phyloP scores from a whole-genome alignment of 2,888 invertebrate genomes.

The Erebia ligea region DNA sequence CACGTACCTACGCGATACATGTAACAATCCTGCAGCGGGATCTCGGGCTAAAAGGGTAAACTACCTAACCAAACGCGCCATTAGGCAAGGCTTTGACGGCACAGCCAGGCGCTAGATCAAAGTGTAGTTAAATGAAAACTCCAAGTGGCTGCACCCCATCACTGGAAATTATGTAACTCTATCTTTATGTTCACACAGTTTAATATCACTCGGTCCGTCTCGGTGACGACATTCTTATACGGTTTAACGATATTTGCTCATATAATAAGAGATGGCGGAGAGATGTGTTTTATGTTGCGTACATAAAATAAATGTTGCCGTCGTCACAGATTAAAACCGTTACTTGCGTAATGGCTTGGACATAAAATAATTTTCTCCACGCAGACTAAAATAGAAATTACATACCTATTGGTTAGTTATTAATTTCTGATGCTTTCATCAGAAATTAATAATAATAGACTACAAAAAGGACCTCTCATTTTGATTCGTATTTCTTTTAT shows the following conservation, averaged over 20 bases:
- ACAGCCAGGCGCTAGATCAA: constrained; percentile 20
- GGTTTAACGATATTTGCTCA: constrained; percentile 20
- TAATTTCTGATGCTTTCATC: too few relatives aligned
- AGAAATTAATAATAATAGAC: too few relatives aligned
- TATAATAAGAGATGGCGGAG: constrained; percentile 14
- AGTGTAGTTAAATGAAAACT: constrained; percentile 21
- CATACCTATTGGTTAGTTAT: not conserved
- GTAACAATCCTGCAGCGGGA: too few relatives aligned
- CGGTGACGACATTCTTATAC: constrained; percentile 12
- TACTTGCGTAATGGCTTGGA: not conserved
- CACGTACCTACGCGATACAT: too few relatives aligned
- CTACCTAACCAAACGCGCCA: constrained; percentile 12
- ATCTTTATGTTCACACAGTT: not conserved
- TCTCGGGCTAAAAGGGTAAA: too few relatives aligned
- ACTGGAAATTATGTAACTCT: constrained; percentile 1
- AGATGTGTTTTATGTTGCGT: constrained; percentile 14
- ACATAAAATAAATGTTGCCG: not conserved
- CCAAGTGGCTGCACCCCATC: not conserved
- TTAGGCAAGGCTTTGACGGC: constrained; percentile 24
- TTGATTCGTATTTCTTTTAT: too few relatives aligned
- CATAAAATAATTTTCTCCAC: not conserved
- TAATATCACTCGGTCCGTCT: not conserved
- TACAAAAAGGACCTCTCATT: too few relatives aligned
- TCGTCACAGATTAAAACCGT: constrained; percentile 4
- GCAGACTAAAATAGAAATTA: not conserved